Base-by-base conservation (phyloP, 2,888 invertebrate genomes). In the Pharmacophagus antenor region DNA sequence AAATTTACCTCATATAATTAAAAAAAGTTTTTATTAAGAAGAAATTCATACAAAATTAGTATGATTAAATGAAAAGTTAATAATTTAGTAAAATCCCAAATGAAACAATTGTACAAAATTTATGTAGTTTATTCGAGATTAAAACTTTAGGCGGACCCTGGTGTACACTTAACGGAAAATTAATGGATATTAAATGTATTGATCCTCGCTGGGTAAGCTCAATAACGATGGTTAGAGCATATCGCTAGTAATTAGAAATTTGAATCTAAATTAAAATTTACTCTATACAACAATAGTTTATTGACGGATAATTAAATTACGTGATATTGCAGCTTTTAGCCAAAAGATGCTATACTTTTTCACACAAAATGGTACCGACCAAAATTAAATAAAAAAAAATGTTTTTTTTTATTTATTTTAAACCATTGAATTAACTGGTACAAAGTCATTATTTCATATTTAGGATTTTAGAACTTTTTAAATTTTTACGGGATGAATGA, bases 111-210 rank as follows among this genome's bases (percentile, higher is more conserved):
- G 37, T n/a, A n/a, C n/a, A n/a, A n/a, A n/a, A n/a, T n/a, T n/a
- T n/a, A n/a, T n/a, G n/a, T n/a, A n/a, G n/a, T 37, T 37, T 12
- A 15, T 1, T 15, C 25, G 49, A 27, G 53, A 47, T 59, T 59
- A 54, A 54, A 59, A 59, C 48, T 59, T 54, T 48, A 48, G 41
- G 25, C 27, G 49, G 21, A 46, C 58, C 58, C 58, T n/a, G 7
- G 48, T 8, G 58, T 49, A 44, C 7, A 46, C 41, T 59, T 54
- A 42, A 20, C 15, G 25, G 49, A 17, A 49, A 54, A 59, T 49
- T 27, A 44, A 59, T 59, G 53, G 48, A 42, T 22, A 10, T 37
- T 41, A 48, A 58, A 48, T 22, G 25, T 49, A 54, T 58, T 48
- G 48, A 54, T 54, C 51, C 48, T 6, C n/a, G 49, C 49, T 59